phyloP scores from a whole-genome alignment of 2,113 vertebrate species.

The Paraplagusia blochii region DNA sequence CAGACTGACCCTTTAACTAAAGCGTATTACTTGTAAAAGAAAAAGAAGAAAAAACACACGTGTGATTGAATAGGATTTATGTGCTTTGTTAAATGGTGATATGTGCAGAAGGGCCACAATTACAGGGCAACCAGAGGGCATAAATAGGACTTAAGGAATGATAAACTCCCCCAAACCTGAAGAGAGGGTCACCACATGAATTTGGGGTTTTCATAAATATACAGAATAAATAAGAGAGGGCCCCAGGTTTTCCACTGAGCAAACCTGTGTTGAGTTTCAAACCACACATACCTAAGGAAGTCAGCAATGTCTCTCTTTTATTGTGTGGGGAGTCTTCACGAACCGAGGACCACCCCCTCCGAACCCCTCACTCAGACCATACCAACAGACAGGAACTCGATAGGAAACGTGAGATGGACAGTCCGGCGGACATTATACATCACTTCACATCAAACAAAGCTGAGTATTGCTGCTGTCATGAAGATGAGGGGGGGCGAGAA shows the following conservation, averaged over 20 bases:
- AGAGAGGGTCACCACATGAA: conserved; percentile 31
- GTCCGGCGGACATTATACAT: conserved; percentile 63
- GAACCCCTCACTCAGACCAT: conserved; percentile 23
- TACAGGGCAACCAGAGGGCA: background rate
- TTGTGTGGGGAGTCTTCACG: conserved; percentile 63
- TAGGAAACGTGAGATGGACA: conserved; percentile 63
- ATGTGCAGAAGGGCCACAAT: background rate
- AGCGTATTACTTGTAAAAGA: too few species aligned
- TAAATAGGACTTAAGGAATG: background rate
- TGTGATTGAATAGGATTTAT: too few species aligned
- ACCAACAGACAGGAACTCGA: conserved; percentile 25
- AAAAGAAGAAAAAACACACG: too few species aligned
- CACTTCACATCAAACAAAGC: conserved; percentile 66
- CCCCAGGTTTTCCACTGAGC: conserved; percentile 54
- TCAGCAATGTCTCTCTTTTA: conserved; percentile 67
- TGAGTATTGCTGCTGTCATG: conserved; percentile 33
- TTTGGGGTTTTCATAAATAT: conserved; percentile 55
- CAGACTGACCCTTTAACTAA: too few species aligned
- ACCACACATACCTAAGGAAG: conserved; percentile 71
- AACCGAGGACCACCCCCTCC: conserved; percentile 42
- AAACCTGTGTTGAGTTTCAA: conserved; percentile 71
- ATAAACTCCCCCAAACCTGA: too few species aligned
- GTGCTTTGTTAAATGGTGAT: too few species aligned
- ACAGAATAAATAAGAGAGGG: conserved; percentile 58
- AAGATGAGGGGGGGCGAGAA: conserved; percentile 30